phyloP scores from a whole-genome alignment of 2,797 vertebrate genomes.

The Acanthornis magna region DNA sequence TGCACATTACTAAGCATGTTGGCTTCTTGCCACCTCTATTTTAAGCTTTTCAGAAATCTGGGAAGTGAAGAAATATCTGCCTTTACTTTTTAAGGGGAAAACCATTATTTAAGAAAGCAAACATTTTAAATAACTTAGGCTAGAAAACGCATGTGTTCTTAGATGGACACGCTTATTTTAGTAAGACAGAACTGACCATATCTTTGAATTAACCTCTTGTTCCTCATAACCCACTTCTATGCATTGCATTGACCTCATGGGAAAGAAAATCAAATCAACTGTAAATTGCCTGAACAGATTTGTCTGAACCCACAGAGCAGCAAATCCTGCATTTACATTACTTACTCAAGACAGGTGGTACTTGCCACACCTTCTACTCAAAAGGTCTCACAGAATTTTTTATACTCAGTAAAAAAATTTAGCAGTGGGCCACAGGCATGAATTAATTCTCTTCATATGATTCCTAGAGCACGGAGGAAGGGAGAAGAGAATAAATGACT shows the following conservation, averaged over 20 bases:
- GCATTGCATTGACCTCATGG: slow-evolving; percentile 19
- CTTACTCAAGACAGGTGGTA: neutral
- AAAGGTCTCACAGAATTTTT: neutral
- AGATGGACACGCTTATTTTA: neutral
- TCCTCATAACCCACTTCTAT: slow-evolving; percentile 2
- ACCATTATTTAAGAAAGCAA: slow-evolving; percentile 17
- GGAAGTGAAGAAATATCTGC: slow-evolving; percentile 47
- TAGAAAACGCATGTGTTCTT: slow-evolving; percentile 24
- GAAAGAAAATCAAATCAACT: slow-evolving; percentile 49
- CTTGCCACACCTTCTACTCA: neutral
- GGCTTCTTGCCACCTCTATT: slow-evolving; percentile 50
- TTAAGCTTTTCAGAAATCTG: slow-evolving; percentile 27
- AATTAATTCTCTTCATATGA: neutral
- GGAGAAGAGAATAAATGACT: neutral
- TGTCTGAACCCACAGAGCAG: slow-evolving; percentile 1
- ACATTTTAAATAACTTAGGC: neutral
- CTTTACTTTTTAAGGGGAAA: slow-evolving; percentile 47
- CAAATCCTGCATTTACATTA: slow-evolving; percentile 25
- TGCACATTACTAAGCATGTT: neutral
- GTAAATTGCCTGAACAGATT: slow-evolving; percentile 35
- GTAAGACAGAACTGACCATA: neutral
- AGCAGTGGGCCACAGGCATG: neutral
- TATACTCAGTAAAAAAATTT: neutral
- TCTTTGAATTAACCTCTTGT: slow-evolving; percentile 28
- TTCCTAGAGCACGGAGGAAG: neutral